Conservation (phyloP, 2,888 invertebrate species). For the Lasioglossum zephyrum region DNA sequence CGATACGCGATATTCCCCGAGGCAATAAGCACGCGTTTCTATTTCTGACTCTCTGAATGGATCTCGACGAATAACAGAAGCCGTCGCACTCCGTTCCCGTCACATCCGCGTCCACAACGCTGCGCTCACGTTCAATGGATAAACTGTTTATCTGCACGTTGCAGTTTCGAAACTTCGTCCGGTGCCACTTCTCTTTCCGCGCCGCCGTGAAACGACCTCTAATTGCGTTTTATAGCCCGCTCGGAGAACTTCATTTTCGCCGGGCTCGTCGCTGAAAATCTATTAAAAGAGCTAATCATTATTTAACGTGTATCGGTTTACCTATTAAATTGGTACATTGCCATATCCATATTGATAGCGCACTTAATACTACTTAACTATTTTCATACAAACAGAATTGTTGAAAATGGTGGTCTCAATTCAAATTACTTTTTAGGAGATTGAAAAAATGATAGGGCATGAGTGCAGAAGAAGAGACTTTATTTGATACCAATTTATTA, state of each 20-base stretch:
- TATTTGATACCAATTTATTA: no score
- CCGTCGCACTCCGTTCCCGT: not conserved
- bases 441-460: no score
- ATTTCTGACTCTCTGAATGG: not conserved
- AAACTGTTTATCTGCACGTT: not conserved
- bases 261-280: not conserved
- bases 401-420: no score
- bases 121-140: not conserved
- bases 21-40: constrained; percentile 1
- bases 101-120: not conserved
- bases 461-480: no score
- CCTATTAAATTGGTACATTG: no score
- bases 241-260: constrained; percentile 12
- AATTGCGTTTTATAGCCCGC: not conserved
- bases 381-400: no score
- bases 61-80: constrained; percentile 14
- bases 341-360: no score
- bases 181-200: not conserved
- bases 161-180: constrained; percentile 18
- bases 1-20: not conserved
- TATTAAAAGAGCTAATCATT: no score
- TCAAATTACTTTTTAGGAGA: no score
- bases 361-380: no score
- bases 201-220: not conserved
- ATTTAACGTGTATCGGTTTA: no score